Percentiles rank a stretch among this genome's conserved stretches.
These are phyloP conservation scores for Drosophila hydei DNA, from an alignment of 1,140 invertebrate species.

Conservation along the genomic window DNA sequence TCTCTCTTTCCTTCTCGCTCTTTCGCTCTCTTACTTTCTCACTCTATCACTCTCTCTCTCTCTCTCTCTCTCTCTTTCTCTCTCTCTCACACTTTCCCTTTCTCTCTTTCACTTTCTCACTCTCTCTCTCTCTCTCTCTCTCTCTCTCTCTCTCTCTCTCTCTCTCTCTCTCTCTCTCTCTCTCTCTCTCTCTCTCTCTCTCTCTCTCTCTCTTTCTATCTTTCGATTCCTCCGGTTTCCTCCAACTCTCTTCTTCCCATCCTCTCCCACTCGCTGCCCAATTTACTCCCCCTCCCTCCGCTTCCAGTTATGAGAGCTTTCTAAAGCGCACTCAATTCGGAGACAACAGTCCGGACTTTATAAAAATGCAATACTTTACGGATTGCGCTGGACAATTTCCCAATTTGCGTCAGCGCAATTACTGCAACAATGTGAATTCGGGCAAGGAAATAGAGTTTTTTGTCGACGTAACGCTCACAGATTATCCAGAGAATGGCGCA, in stretches of 20 bases:
- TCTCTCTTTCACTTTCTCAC: not conserved
- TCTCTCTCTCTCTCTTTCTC: too few species aligned
- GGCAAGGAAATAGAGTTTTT: constrained; percentile 86
- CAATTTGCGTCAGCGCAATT: constrained; percentile 79
- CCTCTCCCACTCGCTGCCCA: not conserved
- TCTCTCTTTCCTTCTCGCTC: too few species aligned
- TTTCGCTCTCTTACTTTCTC: too few species aligned
- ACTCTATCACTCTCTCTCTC: too few species aligned
- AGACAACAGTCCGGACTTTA: constrained; percentile 84
- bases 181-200: not conserved
- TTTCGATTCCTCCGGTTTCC: too few species aligned
- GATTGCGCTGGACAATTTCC: constrained; percentile 85
- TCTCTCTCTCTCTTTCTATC: not conserved
- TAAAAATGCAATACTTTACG: constrained; percentile 86
- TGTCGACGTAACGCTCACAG: constrained; percentile 85
- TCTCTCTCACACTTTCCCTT: not conserved
- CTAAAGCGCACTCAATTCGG: constrained; percentile 86
- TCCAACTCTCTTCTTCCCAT: too few species aligned
- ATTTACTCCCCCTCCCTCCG: not conserved
- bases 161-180: too few species aligned
- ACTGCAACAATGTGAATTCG: constrained; percentile 85
- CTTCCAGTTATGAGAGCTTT: constrained; percentile 85
- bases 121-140: not conserved
- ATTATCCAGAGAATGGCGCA: constrained; percentile 84
- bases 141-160: not conserved